Percentiles rank a stretch among this genome's conserved stretches.
Conservation (phyloP, 2,888 invertebrate genomes). For the Isotomurus palustris region DNA sequence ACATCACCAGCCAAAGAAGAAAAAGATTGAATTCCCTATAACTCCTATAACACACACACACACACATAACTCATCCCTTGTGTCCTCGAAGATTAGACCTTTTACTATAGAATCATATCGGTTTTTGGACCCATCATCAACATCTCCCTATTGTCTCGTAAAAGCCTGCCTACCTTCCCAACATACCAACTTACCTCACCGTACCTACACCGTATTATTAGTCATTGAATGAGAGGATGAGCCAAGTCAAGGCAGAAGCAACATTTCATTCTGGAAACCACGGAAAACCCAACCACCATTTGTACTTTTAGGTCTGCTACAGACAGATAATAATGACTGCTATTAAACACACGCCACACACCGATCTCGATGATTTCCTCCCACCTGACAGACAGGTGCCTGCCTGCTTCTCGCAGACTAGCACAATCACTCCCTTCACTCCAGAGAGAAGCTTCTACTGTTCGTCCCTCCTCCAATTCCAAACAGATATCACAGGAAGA, state of each 20-base stretch:
- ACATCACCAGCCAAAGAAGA: no score
- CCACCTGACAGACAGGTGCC: slow-evolving; percentile 14
- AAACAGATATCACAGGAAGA: no score
- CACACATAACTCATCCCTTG: no score
- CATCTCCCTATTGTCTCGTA: no score
- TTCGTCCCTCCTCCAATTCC: no score
- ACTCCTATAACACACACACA: no score
- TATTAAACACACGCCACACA: slow-evolving; percentile 8
- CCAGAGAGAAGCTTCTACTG: not conserved
- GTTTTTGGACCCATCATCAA: no score
- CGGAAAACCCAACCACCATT: not conserved
- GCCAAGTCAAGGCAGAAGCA: no score
- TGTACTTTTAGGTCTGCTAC: not conserved
- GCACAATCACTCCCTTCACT: not conserved
- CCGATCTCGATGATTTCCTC: slow-evolving; percentile 1
- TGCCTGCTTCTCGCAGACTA: not conserved
- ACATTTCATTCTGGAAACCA: not conserved
- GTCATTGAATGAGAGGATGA: not conserved
- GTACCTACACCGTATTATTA: not conserved
- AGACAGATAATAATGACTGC: slow-evolving; percentile 10
- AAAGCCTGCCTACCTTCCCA: no score
- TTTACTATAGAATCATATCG: no score
- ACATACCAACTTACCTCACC: not conserved
- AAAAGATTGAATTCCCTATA: no score
- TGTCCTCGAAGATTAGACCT: no score